Evolutionary conservation across 2,888 invertebrate genomes (phyloP), one percentile per base, ranked within the genome.

Genomic region (Synanthedon andrenaeformis): DNA sequence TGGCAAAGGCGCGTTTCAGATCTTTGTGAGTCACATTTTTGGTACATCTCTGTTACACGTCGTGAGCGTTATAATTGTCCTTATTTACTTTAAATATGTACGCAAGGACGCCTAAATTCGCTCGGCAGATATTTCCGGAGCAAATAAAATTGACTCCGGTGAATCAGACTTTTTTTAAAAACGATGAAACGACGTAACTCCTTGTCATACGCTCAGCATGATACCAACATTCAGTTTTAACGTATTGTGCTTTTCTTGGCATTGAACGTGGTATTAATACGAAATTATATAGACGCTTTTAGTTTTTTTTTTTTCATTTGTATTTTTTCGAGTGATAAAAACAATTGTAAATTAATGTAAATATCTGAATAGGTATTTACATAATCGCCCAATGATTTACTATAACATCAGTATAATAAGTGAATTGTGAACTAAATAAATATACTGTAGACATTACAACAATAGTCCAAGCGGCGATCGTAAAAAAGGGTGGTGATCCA

Each of bases 51-150:
- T 66, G 65, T 60, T 65, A 62, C 62, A 61, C 60, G 64, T 70
- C 64, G 13, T 12, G n/a, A 13, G 14, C n/a, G 64, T 66, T 78
- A 76, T 81, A 77, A 76, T 80, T 79, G 77, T 85, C 81, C 82
- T 82, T 74, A 74, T 67, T 64, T 62, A 65, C 61, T 71, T 76
- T 73, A 76, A 76, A 74, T 72, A 71, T 69, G 72, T 69, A 74
- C 74, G 72, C 84, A 87, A 87, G 85, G 86, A 85, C 85, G 76
- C 72, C 79, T 82, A 82, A 82, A 78, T 82, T 72, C 68, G 79
- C 71, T 60, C 70, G 61, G 67, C 59, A 69, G 76, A 76, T 86
- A 86, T 83, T 83, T 86, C 82, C 85, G 84, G 70, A 79, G 76
- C 76, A 66, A 72, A 82, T 79, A 74, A 77, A 82, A 82, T 66